phyloP scores from a whole-genome alignment of 2,113 vertebrate species.

The Pituophis catenifer region DNA sequence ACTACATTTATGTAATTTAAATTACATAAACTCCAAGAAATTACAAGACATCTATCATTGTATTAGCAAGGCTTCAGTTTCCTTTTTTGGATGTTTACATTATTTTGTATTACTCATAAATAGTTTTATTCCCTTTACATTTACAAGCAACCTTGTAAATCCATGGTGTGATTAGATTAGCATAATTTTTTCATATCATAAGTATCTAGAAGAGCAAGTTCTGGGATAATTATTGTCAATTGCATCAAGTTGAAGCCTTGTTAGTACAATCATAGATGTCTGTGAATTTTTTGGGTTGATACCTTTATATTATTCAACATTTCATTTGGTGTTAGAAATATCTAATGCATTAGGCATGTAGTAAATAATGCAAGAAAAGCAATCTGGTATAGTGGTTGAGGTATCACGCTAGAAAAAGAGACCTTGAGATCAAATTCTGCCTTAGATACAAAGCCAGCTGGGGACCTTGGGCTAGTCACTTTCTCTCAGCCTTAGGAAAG shows the following conservation, averaged over 20 bases:
- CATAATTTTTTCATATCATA: neutral
- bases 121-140: slow-evolving; percentile 49
- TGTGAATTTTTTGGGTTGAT: too few relatives aligned
- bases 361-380: neutral
- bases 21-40: slow-evolving; percentile 50
- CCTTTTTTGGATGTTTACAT: slow-evolving; percentile 32
- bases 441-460: too few relatives aligned
- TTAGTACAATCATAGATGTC: too few relatives aligned
- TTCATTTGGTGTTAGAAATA: too few relatives aligned
- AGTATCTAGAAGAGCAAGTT: neutral
- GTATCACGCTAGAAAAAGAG: too few relatives aligned
- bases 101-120: slow-evolving; percentile 53
- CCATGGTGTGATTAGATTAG: neutral
- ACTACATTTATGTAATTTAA: slow-evolving; percentile 56
- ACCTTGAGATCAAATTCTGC: too few relatives aligned
- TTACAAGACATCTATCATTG: too few relatives aligned
- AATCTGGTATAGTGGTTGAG: too few relatives aligned
- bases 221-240: neutral
- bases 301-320: too few relatives aligned
- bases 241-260: too few relatives aligned
- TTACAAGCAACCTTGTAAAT: neutral
- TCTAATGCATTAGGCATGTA: neutral
- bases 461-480: too few relatives aligned
- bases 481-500: too few relatives aligned
- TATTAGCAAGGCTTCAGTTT: neutral